Base-by-base conservation (phyloP, 1,140 invertebrate genomes). In the Microplitis mediator region DNA sequence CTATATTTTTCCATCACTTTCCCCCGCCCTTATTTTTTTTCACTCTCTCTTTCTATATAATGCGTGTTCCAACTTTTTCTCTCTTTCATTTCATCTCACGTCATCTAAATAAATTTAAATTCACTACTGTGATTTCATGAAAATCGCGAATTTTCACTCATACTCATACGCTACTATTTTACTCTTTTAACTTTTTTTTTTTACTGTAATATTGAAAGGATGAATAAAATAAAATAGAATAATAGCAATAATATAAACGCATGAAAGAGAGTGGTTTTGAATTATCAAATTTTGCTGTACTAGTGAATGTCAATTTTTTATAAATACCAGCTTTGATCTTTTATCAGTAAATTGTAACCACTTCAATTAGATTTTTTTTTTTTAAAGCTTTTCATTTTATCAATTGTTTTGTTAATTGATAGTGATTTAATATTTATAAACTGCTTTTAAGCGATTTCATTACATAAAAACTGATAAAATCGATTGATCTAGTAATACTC, bases 41-140 rank as follows among this genome's bases (percentile, higher is more conserved):
- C 8, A 45, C 11, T 45, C 11, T 45, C 11, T 0, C 5, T 45
- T 45, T 45, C 11, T 0, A 11, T 45, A 45, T 9, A 45, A 52
- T 52, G 34, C 50, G 54, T 39, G 14, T 36, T 45, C 45, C 39
- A 69, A 54, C 67, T 54, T 34, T 69, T 32, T 67, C 16, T 52
- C 61, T 35, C 14, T 23, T 51, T 50, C 51, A 36, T 68, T 35
- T 58, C 65, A 56, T 50, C 23, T 31, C 23, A 52, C 34, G n/a
- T 9, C 35, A 8, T 60, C n/a, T 39, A 69, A 58, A 56, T 52
- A 69, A 60, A 60, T 16, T 35, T 39, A 35, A n/a, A 23, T 35
- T 35, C 34, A 35, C 50, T n/a, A 9, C 23, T 9, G 8, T 58
- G 13, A 54, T 54, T 23, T 5, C 6, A 66, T 52, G 32, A 31